Evolutionary conservation across 2,888 invertebrate genomes (phyloP).

Genomic region (Melipona bicolor): DNA sequence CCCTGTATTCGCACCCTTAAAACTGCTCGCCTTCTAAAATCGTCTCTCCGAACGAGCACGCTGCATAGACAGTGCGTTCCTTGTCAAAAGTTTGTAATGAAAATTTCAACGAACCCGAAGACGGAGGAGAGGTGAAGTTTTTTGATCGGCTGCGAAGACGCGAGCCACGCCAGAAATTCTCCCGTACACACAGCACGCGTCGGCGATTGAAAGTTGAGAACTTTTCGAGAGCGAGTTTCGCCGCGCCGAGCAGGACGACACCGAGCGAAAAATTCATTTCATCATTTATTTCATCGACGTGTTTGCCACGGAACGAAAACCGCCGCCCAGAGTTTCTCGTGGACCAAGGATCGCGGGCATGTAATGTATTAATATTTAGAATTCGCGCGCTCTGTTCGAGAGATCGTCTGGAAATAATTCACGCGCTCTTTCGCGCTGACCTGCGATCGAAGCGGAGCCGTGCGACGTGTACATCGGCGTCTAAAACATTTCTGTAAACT

Average conservation of each 20-base stretch:
- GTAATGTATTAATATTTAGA: conserved; percentile 26
- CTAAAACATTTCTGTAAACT: conserved; percentile 13
- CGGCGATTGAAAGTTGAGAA: conserved; percentile 40
- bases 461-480: not conserved
- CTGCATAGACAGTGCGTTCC: not conserved
- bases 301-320: not conserved
- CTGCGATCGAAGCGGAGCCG: not conserved
- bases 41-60: not conserved
- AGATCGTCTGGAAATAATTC: conserved; percentile 22
- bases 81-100: conserved; percentile 41
- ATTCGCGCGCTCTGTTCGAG: conserved; percentile 14
- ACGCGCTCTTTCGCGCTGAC: not conserved
- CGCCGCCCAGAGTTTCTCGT: not conserved
- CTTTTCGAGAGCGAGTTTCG: conserved; percentile 19
- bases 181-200: not conserved
- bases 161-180: no score
- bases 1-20: no score
- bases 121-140: conserved; percentile 3
- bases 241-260: not conserved
- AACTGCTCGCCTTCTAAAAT: not conserved
- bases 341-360: not conserved
- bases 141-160: conserved; percentile 48
- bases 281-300: not conserved
- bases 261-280: conserved; percentile 43
- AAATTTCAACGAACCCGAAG: conserved; percentile 46